phyloP scores from a whole-genome alignment of 1,140 invertebrate species.

The Agrypnia vestita region DNA sequence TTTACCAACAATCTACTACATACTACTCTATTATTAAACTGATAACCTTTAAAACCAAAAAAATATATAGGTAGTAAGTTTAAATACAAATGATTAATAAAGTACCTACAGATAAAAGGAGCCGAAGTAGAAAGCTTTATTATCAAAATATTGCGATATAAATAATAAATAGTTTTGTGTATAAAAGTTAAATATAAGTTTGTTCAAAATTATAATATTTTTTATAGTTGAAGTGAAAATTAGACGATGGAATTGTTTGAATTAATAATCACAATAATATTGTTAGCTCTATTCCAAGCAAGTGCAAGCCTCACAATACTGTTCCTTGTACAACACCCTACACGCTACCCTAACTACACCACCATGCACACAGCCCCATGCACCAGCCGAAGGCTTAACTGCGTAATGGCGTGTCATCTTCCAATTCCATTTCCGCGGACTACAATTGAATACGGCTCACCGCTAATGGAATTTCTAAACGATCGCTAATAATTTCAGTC shows the following conservation, averaged over 20 bases:
- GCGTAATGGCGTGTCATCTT: constrained; percentile 42
- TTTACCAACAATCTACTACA: too few relatives aligned
- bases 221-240: too few relatives aligned
- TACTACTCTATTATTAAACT: too few relatives aligned
- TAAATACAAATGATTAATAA: too few relatives aligned
- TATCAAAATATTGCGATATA: too few relatives aligned
- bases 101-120: too few relatives aligned
- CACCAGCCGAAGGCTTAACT: background rate
- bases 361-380: background rate
- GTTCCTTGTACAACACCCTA: background rate
- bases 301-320: background rate
- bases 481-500: constrained; percentile 25
- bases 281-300: background rate
- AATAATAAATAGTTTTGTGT: too few relatives aligned
- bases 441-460: constrained; percentile 18
- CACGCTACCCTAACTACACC: background rate
- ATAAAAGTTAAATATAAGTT: too few relatives aligned
- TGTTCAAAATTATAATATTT: too few relatives aligned
- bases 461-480: constrained; percentile 40
- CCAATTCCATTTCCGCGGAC: constrained; percentile 30
- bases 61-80: too few relatives aligned
- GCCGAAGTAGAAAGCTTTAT: too few relatives aligned
- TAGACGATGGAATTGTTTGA: background rate
- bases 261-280: background rate
- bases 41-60: too few relatives aligned